Evolutionary conservation across 2,888 invertebrate genomes (phyloP).

Genomic region (Koerneria pararmatus): DNA sequence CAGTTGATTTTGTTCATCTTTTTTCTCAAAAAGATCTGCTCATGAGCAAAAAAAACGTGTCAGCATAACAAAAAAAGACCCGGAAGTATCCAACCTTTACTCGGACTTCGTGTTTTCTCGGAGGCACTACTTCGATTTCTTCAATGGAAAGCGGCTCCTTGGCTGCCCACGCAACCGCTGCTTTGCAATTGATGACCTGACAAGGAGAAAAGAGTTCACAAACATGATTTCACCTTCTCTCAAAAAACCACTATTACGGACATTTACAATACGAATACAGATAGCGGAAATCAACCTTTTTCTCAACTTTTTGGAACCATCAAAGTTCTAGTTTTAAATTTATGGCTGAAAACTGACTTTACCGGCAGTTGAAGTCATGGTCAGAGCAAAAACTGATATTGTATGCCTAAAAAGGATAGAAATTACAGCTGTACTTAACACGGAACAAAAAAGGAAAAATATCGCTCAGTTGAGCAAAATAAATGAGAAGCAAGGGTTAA

Average conservation of each 20-base stretch:
- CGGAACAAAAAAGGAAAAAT: not conserved
- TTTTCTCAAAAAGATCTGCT: no score
- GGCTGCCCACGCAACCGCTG: constrained; percentile 93
- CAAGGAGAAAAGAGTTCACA: constrained; percentile 14
- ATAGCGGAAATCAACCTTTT: no score
- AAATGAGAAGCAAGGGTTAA: no score
- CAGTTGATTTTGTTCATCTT: no score
- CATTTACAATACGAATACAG: no score
- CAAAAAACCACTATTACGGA: not conserved
- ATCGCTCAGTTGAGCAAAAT: no score
- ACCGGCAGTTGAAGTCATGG: no score
- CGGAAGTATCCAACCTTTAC: constrained; percentile 61
- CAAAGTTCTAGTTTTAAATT: no score
- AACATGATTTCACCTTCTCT: not conserved
- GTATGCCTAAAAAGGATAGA: no score
- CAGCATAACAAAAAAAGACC: not conserved
- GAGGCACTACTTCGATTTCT: constrained; percentile 87
- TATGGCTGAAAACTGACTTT: no score
- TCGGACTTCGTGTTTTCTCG: constrained; percentile 81
- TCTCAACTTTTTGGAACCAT: no score
- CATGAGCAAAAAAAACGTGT: not conserved
- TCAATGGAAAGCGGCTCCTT: constrained; percentile 84
- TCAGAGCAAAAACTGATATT: no score
- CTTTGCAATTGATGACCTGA: constrained; percentile 81
- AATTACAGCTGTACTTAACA: not conserved